phyloP scores from a whole-genome alignment of 2,888 invertebrate species.

The Lacanobia wlatinum region DNA sequence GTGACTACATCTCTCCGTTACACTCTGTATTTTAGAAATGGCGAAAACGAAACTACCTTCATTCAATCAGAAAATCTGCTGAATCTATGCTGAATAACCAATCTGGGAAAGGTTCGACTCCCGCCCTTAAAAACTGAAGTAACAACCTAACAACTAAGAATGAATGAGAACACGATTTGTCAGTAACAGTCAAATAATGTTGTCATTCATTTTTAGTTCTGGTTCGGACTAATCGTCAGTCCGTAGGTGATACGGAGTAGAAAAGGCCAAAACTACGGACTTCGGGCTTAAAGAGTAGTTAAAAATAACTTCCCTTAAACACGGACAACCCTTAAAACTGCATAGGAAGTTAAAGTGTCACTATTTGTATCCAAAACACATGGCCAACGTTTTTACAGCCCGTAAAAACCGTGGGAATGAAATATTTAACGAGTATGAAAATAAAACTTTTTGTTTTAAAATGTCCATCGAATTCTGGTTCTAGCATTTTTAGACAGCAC shows the following conservation, averaged over 20 bases:
- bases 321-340: conserved; percentile 2
- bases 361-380: conserved; percentile 48
- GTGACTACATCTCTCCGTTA: no score
- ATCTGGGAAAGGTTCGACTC: background rate
- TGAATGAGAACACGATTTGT: no score
- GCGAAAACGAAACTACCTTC: background rate
- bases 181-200: no score
- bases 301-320: conserved; percentile 9
- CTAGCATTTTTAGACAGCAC: background rate
- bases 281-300: background rate
- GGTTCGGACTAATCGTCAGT: no score
- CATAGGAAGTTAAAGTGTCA: background rate
- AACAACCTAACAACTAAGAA: no score
- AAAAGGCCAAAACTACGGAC: no score
- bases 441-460: conserved; percentile 17
- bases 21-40: no score
- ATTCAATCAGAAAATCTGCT: background rate
- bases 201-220: no score
- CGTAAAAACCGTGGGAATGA: conserved; percentile 41
- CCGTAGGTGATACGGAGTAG: no score
- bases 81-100: background rate
- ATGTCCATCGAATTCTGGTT: background rate
- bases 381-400: conserved; percentile 37
- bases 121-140: background rate
- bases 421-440: conserved; percentile 11